These are phyloP conservation scores for Masnerella sp. DNA, from an alignment of 2,888 invertebrate genomes.

Conservation along the genomic window DNA sequence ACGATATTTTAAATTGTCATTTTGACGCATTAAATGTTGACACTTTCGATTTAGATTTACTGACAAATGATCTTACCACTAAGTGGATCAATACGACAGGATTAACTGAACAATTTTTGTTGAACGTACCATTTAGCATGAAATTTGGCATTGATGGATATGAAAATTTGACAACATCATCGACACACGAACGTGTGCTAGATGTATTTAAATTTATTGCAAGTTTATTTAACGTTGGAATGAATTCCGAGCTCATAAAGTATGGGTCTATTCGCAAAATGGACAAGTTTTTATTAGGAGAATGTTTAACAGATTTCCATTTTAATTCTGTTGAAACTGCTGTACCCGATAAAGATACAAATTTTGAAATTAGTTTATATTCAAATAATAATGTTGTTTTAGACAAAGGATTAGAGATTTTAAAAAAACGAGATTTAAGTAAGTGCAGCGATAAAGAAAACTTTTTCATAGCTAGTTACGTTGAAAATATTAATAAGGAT, in stretches of 20 bases:
- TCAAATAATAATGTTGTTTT: background rate
- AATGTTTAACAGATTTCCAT: background rate
- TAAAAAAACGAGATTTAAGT: background rate
- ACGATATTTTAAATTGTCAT: background rate
- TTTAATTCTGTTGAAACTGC: too few species aligned
- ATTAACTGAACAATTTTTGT: background rate
- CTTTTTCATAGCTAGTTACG: background rate
- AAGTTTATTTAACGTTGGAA: background rate
- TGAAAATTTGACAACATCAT: background rate
- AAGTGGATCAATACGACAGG: background rate
- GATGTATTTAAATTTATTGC: background rate
- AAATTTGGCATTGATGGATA: background rate
- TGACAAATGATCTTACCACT: background rate
- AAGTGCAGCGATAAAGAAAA: background rate
- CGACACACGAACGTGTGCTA: background rate
- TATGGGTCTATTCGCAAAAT: background rate
- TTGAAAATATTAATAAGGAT: background rate
- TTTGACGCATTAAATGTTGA: background rate
- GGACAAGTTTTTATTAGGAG: slow-evolving; percentile 1
- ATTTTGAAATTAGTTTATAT: background rate
- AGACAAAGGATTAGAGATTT: background rate
- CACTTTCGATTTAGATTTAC: background rate
- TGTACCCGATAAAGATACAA: background rate
- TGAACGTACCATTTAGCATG: background rate
- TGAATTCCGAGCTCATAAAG: background rate